Conservation (phyloP, 2,888 invertebrate genomes). For the Macrosoma leucophasiata region DNA sequence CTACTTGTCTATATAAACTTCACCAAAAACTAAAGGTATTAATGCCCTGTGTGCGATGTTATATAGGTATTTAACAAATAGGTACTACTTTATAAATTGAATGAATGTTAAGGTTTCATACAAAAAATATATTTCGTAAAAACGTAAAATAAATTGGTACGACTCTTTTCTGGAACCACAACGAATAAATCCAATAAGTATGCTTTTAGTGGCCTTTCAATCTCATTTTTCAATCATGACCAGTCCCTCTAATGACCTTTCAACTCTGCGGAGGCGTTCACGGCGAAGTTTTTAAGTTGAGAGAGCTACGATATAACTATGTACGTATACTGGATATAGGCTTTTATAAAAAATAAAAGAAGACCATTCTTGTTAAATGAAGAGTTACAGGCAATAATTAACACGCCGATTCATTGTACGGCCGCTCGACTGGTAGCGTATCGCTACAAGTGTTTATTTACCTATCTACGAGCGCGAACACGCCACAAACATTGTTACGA, state of each 20-base stretch:
- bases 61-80: too few relatives aligned
- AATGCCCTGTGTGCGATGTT: too few relatives aligned
- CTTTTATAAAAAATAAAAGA: too few relatives aligned
- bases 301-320: slow-evolving; percentile 2
- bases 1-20: too few relatives aligned
- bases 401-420: slow-evolving; percentile 11
- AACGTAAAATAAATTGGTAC: slow-evolving; percentile 1
- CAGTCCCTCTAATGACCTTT: too few relatives aligned
- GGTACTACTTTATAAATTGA: too few relatives aligned
- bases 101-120: too few relatives aligned
- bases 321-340: slow-evolving; percentile 4
- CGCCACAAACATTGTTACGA: slow-evolving; percentile 31
- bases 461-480: slow-evolving; percentile 35
- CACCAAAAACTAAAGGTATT: too few relatives aligned
- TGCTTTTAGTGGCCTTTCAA: not conserved
- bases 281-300: slow-evolving; percentile 4
- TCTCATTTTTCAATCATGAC: too few relatives aligned
- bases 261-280: slow-evolving; percentile 16
- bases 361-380: too few relatives aligned
- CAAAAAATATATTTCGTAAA: slow-evolving; percentile 4
- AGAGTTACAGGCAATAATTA: slow-evolving; percentile 9
- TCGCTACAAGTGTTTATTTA: slow-evolving; percentile 68
- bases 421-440: slow-evolving; percentile 31
- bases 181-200: not conserved
- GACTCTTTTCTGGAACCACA: slow-evolving; percentile 1